phyloP scores from a whole-genome alignment of 2,113 vertebrate species.

The Eptesicus fuscus region DNA sequence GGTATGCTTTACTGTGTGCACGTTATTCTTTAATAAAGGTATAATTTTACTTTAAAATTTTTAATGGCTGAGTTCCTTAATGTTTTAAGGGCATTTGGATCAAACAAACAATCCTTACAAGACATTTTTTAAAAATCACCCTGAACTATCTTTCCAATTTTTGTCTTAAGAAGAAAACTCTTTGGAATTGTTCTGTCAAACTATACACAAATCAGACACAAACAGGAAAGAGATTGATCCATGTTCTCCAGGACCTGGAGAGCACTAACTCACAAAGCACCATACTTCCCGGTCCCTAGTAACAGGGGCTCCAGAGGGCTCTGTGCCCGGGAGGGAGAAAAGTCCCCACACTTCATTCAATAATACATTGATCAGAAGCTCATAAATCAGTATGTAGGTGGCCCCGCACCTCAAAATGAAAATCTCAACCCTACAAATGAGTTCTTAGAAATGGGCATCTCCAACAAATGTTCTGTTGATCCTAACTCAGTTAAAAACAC shows the following conservation, averaged over 20 bases:
- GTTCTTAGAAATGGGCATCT: neutral
- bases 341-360: neutral
- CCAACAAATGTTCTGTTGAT: constrained; percentile 44
- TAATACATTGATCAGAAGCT: neutral
- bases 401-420: neutral
- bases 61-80: neutral
- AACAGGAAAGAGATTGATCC: neutral
- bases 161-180: neutral
- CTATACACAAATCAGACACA: neutral
- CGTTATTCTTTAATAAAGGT: neutral
- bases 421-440: neutral
- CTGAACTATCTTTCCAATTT: constrained; percentile 25
- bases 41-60: neutral
- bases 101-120: neutral
- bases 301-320: neutral
- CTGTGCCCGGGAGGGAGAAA: neutral
- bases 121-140: neutral
- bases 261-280: neutral
- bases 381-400: constrained; percentile 24
- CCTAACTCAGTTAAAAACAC: constrained; percentile 39
- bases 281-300: neutral
- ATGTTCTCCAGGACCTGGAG: neutral
- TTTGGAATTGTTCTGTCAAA: constrained; percentile 4
- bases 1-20: neutral
- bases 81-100: constrained; percentile 20